Conservation (phyloP, 2,888 invertebrate species). For the Thumatha senex region DNA sequence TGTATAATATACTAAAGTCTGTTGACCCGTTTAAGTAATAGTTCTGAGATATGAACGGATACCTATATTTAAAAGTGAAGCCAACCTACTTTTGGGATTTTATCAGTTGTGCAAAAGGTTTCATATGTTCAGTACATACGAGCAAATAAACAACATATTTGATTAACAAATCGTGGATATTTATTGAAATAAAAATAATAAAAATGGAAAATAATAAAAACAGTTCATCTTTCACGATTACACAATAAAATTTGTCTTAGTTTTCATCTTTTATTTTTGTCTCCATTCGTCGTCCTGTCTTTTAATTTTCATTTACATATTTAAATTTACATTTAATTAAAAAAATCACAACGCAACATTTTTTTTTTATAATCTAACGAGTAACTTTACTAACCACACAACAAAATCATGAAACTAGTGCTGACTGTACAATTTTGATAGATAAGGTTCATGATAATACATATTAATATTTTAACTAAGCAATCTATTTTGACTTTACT, state of each 20-base stretch:
- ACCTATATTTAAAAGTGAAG: too few species aligned
- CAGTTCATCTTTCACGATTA: conserved; percentile 82
- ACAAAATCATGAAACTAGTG: conserved; percentile 27
- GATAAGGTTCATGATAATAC: conserved; percentile 7
- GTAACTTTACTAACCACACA: conserved; percentile 33
- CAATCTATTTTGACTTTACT: conserved; percentile 9
- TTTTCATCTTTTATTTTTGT: conserved; percentile 66
- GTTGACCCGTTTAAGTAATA: too few species aligned
- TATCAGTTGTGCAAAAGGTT: too few species aligned
- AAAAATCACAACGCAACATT: conserved; percentile 12
- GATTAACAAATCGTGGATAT: conserved; percentile 83
- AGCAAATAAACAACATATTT: conserved; percentile 62
- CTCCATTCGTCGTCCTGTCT: conserved; percentile 53
- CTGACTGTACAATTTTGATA: conserved; percentile 29
- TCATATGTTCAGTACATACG: too few species aligned
- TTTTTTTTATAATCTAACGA: conserved; percentile 26
- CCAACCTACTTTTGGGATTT: too few species aligned
- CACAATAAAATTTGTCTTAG: conserved; percentile 82
- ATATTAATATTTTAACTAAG: conserved; percentile 33
- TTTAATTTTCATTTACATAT: conserved; percentile 13
- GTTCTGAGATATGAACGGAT: too few species aligned
- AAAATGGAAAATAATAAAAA: conserved; percentile 84
- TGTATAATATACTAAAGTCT: too few species aligned
- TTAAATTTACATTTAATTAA: conserved; percentile 7
- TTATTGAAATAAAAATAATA: conserved; percentile 84